Evolutionary conservation across 2,113 vertebrate species (phyloP), one percentile per base, ranked within the genome.

Genomic region (Plotosus lineatus): DNA sequence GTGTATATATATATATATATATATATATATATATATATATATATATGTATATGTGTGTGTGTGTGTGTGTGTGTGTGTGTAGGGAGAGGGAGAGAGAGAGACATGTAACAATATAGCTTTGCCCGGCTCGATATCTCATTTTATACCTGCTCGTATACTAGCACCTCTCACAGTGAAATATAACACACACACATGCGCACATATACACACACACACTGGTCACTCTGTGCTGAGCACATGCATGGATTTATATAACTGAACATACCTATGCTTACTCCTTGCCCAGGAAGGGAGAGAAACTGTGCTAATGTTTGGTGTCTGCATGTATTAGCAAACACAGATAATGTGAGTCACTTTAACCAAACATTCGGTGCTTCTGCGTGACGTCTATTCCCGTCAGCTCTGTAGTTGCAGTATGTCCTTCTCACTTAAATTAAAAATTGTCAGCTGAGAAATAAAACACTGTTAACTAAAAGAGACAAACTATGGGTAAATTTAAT

Each of bases 151-250:
- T 42, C 74, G 23, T 33, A 66, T 78, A 60, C 79, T 61, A 75
- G 73, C 61, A 61, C 66, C 53, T 77, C 60, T 53, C 56, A 50
- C 38, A 42, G 68, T 80, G 78, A 73, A 73, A 80, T 73, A n/a
- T 40, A 73, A 69, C 19, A 12, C 72, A 75, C 46, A 10, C 53
- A 44, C 26, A 33, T 28, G 61, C 46, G 60, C 9, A n/a, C 48
- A 19, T 56, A 53, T 31, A 60, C 38, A 75, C 65, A 80, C 61
- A 19, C 38, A 65, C 75, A 60, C n/a, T 12, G 38, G n/a, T 60
- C 60, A 28, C 60, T 76, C 36, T 28, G 23, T 75, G 36, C 51
- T 12, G 36, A 75, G 33, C 51, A 28, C 68, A 60, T n/a, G 23
- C 33, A 48, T 33, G 56, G 38, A 48, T 23, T 3, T 77, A 21